phyloP scores from a whole-genome alignment of 2,888 invertebrate species.

The Chaetoderma sp. region DNA sequence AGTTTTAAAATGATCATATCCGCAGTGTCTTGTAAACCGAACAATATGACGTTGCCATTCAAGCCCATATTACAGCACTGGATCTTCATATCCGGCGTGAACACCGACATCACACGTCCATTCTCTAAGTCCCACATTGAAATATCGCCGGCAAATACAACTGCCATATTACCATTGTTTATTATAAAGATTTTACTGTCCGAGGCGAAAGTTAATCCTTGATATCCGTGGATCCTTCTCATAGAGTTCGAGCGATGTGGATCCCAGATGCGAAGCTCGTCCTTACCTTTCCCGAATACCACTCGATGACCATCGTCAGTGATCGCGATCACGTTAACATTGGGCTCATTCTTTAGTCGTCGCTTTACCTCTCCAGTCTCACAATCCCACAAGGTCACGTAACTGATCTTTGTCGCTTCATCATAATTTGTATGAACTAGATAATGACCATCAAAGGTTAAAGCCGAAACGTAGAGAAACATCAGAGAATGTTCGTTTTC shows the following conservation, averaged over 20 bases:
- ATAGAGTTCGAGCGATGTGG: slow-evolving; percentile 47
- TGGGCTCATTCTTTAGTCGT: slow-evolving; percentile 59
- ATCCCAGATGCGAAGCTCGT: slow-evolving; percentile 64
- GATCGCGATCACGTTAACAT: slow-evolving; percentile 63
- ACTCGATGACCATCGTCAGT: slow-evolving; percentile 56
- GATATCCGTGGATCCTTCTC: slow-evolving; percentile 52
- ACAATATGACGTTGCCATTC: slow-evolving; percentile 54
- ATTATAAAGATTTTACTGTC: slow-evolving; percentile 58
- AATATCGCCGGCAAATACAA: slow-evolving; percentile 63
- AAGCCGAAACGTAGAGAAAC: slow-evolving; percentile 58
- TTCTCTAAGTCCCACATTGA: slow-evolving; percentile 65
- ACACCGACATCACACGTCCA: slow-evolving; percentile 53
- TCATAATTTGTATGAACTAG: slow-evolving; percentile 66
- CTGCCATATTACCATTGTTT: slow-evolving; percentile 48
- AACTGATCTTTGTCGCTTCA: slow-evolving; percentile 61
- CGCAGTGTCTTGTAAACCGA: slow-evolving; percentile 59
- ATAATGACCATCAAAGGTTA: slow-evolving; percentile 56
- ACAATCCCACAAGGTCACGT: slow-evolving; percentile 66
- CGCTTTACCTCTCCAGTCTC: slow-evolving; percentile 52
- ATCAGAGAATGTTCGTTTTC: slow-evolving; percentile 63
- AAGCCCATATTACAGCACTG: slow-evolving; percentile 54
- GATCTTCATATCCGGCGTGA: slow-evolving; percentile 63
- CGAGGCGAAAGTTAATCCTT: slow-evolving; percentile 50
- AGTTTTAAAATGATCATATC: slow-evolving; percentile 54
- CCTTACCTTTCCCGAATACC: slow-evolving; percentile 59